Evolutionary conservation across 2,888 invertebrate species (phyloP), one percentile per base, ranked within the genome.

Genomic region (Dione vanillae): DNA sequence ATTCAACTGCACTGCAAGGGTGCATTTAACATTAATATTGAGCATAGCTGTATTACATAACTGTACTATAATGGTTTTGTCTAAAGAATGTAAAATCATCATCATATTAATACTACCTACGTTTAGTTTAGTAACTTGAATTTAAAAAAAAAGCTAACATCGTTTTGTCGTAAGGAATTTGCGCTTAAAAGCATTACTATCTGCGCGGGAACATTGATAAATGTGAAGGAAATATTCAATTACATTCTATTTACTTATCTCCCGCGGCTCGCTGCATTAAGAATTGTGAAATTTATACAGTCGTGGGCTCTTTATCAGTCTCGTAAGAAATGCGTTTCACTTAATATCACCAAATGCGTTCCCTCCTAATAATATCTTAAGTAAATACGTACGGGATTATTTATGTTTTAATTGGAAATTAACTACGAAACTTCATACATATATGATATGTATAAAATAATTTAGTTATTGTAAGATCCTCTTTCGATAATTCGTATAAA

Each of bases 151-250:
- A 56, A 45, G 45, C 61, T n/a, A 10, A 43, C 19, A 49, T 51
- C 51, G 47, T 64, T 64, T 64, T 51, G 49, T 69, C n/a, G 71
- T 51, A 37, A 66, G 68, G 72, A 74, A 74, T 74, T 76, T 70
- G 75, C 73, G 73, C 76, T 75, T 78, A 78, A 78, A 76, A 75
- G 77, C 75, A 76, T 73, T 75, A 74, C 74, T 78, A 78, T 77
- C 78, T 67, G 58, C 67, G 41, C 65, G 65, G 64, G 73, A 75
- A 72, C 72, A 64, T 74, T 73, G 72, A 75, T 70, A 74, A 74
- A 74, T 69, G 72, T 61, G 65, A 64, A 67, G 67, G 52, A 72
- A 72, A 75, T 72, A 75, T 74, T 72, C 70, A 70, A 72, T 74
- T 72, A 74, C 72, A 72, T 69, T 68, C 72, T 68, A 71, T 67